Base-by-base conservation (phyloP, 1,140 invertebrate species). In the Solenopsis fugax region DNA sequence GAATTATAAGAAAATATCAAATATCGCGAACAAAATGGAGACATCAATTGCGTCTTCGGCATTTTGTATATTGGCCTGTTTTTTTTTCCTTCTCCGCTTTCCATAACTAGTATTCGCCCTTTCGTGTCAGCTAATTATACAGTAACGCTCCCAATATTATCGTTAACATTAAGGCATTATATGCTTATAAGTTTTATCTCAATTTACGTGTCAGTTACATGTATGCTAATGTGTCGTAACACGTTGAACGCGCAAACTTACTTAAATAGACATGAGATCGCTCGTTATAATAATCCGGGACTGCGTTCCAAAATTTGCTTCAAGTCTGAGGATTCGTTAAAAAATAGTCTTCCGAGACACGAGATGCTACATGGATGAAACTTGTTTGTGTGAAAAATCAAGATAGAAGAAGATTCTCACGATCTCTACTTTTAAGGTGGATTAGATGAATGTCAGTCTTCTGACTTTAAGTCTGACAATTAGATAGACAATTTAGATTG, bases 121-220 rank as follows among this genome's bases (percentile, higher is more conserved):
- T 56, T 88, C 69, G 56, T 84, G 69, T 93, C 85, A 91, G 92
- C 92, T 94, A 93, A 93, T 93, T 90, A 91, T 91, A 93, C 86
- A 91, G 85, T 88, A 94, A 93, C 91, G 92, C 92, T 95, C 94
- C 88, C 84, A 92, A 94, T 94, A 94, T 95, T 95, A 95, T 94
- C 93, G 89, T 94, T 94, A 94, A 95, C 94, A 94, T 95, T 95
- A 95, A 95, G 95, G 95, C 94, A 95, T 95, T 95, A 95, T 92
- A 95, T 95, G 94, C 94, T 94, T 93, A 94, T 94, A 93, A 94
- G 92, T 93, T 93, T 90, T 92, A 62, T 89, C 69, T 89, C 92
- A 90, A 87, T 92, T 91, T 65, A 78, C 34, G 41, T n/a, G 21
- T 87, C 92, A 89, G 90, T 92, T 93, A 93, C 93, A 93, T 92